phyloP scores from a whole-genome alignment of 1,140 invertebrate genomes.

The Latrodectus geometricus region DNA sequence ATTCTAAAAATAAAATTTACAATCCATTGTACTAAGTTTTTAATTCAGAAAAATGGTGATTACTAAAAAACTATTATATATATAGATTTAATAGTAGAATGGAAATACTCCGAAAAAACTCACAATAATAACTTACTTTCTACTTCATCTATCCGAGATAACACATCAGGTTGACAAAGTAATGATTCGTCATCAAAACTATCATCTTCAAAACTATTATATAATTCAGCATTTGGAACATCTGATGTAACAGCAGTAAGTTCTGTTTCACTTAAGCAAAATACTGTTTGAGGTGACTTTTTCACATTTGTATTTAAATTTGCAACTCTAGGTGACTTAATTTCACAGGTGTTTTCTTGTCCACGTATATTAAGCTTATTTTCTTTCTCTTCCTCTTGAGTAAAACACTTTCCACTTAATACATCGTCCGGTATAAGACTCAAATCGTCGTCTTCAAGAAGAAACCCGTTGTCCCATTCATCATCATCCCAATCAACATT shows the following conservation, averaged over 20 bases:
- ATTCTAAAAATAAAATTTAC: too few species aligned
- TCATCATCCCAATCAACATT: slow-evolving; percentile 47
- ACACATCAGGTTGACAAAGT: slow-evolving; percentile 46
- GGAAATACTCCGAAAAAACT: background rate
- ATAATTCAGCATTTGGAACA: slow-evolving; percentile 9
- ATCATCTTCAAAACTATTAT: slow-evolving; percentile 47
- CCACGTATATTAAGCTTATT: background rate
- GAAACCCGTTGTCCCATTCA: slow-evolving; percentile 52
- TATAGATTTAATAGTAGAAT: too few species aligned
- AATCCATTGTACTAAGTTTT: too few species aligned
- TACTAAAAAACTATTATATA: too few species aligned
- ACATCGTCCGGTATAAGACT: slow-evolving; percentile 44
- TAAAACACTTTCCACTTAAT: background rate
- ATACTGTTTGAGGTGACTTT: background rate
- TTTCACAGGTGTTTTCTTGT: background rate
- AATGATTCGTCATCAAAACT: slow-evolving; percentile 53
- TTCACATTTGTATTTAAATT: background rate
- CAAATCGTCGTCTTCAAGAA: slow-evolving; percentile 32
- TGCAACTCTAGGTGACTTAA: background rate
- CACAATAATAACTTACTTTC: slow-evolving; percentile 36
- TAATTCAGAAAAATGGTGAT: too few species aligned
- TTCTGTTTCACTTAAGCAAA: slow-evolving; percentile 3
- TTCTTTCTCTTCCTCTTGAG: background rate
- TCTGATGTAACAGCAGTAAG: background rate
- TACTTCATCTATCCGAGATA: slow-evolving; percentile 51